Conservation (phyloP, 2,888 invertebrate genomes). For the Cantharis nigra region DNA sequence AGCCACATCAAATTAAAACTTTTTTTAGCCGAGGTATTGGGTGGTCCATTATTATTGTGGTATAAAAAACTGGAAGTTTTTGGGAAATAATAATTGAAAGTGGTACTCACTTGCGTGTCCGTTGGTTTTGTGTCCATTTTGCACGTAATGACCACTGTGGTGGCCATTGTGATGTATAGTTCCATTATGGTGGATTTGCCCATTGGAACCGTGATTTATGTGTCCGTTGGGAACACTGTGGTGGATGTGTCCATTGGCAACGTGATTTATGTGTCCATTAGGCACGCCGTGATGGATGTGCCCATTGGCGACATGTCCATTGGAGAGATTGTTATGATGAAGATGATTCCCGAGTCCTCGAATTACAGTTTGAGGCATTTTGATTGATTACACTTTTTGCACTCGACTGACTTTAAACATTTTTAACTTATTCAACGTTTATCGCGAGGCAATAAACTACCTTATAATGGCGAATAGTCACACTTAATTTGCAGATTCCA, state of each 20-base stretch:
- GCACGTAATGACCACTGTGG: conserved; percentile 41
- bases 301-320: conserved; percentile 14
- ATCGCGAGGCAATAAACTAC: background rate
- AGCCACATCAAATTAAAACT: background rate
- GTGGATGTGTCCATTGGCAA: conserved; percentile 9
- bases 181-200: conserved; percentile 37
- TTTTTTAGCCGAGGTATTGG: background rate
- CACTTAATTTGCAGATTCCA: conserved; percentile 9
- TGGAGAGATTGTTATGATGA: background rate
- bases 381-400: conserved; percentile 6
- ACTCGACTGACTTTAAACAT: background rate
- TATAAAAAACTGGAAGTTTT: background rate
- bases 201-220: conserved; percentile 38
- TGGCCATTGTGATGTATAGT: conserved; percentile 39
- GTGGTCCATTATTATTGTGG: too few species aligned
- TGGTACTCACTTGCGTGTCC: conserved; percentile 47
- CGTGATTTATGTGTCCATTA: conserved; percentile 19
- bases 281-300: background rate
- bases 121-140: conserved; percentile 47
- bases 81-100: background rate
- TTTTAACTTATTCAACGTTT: background rate
- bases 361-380: conserved; percentile 45
- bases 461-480: background rate
- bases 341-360: conserved; percentile 34
- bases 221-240: conserved; percentile 33